phyloP scores from a whole-genome alignment of 2,113 vertebrate genomes.

The Sander lucioperca region DNA sequence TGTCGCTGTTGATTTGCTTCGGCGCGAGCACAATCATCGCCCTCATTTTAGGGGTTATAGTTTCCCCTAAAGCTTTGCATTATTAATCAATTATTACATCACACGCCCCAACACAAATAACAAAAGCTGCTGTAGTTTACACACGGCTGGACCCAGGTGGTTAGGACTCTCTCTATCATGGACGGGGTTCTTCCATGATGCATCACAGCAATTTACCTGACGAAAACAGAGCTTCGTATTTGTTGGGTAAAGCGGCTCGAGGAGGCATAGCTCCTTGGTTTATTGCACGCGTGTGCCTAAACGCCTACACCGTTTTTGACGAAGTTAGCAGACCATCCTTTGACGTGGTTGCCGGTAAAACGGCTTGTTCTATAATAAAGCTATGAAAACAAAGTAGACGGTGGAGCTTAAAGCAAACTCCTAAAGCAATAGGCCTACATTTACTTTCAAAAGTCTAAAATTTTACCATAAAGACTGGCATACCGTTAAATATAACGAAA shows the following conservation, averaged over 20 bases:
- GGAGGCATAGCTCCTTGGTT: conserved; percentile 42
- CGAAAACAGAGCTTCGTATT: conserved; percentile 48
- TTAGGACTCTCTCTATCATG: conserved; percentile 24
- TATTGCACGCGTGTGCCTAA: conserved; percentile 53
- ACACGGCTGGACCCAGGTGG: conserved; percentile 63
- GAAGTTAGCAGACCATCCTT: conserved; percentile 33
- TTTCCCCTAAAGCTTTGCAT: conserved; percentile 78
- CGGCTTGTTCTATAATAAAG: conserved; percentile 40
- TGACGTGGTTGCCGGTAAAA: conserved; percentile 26
- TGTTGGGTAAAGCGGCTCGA: conserved; percentile 23
- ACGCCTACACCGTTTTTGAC: conserved; percentile 29
- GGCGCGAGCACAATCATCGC: conserved; percentile 67
- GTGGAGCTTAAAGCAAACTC: not conserved
- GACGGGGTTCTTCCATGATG: conserved; percentile 26
- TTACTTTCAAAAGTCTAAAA: not conserved
- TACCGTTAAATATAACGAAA: not conserved
- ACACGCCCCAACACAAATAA: conserved; percentile 61
- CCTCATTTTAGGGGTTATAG: conserved; percentile 80
- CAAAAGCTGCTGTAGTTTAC: conserved; percentile 52
- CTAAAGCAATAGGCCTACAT: not conserved
- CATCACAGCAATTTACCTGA: conserved; percentile 36
- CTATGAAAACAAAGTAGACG: not conserved
- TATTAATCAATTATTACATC: conserved; percentile 79
- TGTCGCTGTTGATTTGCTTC: conserved; percentile 77
- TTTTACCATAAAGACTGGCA: not conserved